A percentile compares a stretch with the other conserved stretches of the same genome.
These are phyloP conservation scores for Colostygia pectinataria DNA, from an alignment of 2,888 invertebrate species.

Conservation along the genomic window DNA sequence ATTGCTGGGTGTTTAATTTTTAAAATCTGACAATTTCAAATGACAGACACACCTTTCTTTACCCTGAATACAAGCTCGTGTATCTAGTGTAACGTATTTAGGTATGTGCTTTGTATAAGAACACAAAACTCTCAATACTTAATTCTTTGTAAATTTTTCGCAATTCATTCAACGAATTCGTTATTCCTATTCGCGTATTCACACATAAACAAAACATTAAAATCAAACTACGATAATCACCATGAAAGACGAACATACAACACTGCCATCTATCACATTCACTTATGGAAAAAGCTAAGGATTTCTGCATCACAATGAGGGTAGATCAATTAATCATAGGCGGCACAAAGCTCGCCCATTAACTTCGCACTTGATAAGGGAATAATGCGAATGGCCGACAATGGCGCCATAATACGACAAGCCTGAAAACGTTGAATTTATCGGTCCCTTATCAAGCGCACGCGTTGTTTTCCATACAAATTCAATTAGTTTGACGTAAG, in stretches of 20 bases:
- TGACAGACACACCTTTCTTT: no score
- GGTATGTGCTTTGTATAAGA: no score
- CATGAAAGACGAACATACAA: conserved; percentile 47
- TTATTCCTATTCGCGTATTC: conserved; percentile 38
- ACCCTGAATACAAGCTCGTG: no score
- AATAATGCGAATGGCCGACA: conserved; percentile 72
- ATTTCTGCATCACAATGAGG: conserved; percentile 79
- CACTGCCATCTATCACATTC: conserved; percentile 64
- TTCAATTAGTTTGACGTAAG: background rate
- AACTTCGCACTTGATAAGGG: conserved; percentile 76
- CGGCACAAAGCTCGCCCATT: conserved; percentile 79
- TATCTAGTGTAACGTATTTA: no score
- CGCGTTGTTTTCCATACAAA: conserved; percentile 45
- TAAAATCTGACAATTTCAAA: no score
- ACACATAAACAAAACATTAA: conserved; percentile 42
- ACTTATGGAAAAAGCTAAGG: conserved; percentile 72
- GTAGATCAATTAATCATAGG: conserved; percentile 79
- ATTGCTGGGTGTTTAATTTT: no score
- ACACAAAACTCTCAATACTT: no score
- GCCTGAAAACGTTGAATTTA: conserved; percentile 63
- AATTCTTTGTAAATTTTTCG: no score
- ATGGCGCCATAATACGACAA: conserved; percentile 56
- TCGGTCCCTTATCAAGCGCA: conserved; percentile 66
- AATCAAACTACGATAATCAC: conserved; percentile 53
- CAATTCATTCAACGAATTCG: conserved; percentile 30